phyloP scores from a whole-genome alignment of 2,888 invertebrate species.

The Epistrophella euchroma region DNA sequence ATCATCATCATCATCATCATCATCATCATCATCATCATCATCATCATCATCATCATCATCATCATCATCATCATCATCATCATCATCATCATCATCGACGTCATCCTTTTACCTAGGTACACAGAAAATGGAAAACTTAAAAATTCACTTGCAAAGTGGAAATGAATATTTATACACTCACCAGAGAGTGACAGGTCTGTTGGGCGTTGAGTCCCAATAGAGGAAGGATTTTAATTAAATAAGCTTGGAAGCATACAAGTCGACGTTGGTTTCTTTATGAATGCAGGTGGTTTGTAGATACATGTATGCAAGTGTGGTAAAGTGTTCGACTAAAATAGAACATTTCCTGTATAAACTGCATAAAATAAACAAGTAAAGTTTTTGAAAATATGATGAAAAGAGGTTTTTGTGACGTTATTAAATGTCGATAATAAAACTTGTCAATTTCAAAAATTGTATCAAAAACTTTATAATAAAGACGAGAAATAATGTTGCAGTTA shows the following conservation, averaged over 20 bases:
- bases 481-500: too few species aligned
- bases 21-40: not conserved
- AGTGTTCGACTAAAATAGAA: too few species aligned
- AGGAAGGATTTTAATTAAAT: constrained; percentile 8
- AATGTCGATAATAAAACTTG: too few species aligned
- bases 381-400: too few species aligned
- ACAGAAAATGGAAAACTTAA: not conserved
- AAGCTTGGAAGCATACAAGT: constrained; percentile 10
- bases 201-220: not conserved
- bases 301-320: too few species aligned
- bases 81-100: not conserved
- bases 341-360: too few species aligned
- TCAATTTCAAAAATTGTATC: too few species aligned
- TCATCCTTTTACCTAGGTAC: too few species aligned
- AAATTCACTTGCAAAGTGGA: constrained; percentile 4
- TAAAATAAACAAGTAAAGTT: too few species aligned
- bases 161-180: not conserved
- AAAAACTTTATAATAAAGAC: too few species aligned
- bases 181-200: not conserved
- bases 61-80: not conserved
- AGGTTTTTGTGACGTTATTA: too few species aligned
- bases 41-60: not conserved
- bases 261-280: not conserved
- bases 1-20: not conserved
- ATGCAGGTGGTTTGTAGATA: not conserved